phyloP scores from a whole-genome alignment of 2,888 invertebrate genomes.

The Acholoe squamosa region DNA sequence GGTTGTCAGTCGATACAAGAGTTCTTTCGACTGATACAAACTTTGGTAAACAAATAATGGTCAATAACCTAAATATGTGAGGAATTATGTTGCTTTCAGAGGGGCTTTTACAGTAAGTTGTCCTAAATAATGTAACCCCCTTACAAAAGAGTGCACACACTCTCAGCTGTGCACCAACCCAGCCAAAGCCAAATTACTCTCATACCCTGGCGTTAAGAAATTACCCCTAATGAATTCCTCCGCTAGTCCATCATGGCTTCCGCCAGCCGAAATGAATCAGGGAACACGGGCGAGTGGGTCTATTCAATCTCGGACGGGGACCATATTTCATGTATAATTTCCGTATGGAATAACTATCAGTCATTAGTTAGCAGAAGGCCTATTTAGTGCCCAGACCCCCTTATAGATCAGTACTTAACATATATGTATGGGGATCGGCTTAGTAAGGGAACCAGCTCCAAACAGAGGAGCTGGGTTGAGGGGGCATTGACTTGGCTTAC shows the following conservation, averaged over 20 bases:
- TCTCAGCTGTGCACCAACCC: no score
- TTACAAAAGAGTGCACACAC: no score
- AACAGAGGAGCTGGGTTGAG: no score
- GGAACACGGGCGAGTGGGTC: not conserved
- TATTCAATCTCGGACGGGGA: not conserved
- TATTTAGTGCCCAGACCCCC: not conserved
- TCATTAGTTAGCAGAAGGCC: not conserved
- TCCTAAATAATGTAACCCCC: no score
- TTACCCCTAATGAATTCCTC: not conserved
- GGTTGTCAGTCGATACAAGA: no score
- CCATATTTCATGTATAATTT: conserved; percentile 27
- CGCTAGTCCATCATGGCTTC: not conserved
- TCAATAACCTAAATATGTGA: no score
- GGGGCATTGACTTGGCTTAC: no score
- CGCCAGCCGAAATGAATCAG: not conserved
- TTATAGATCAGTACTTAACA: not conserved
- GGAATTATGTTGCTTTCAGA: no score
- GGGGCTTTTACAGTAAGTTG: no score
- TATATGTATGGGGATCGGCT: not conserved
- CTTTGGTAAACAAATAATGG: no score
- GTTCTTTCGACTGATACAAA: no score
- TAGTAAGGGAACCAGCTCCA: no score
- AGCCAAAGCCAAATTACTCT: not conserved
- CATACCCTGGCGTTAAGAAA: not conserved
- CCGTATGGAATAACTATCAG: conserved; percentile 27